Percentiles rank a stretch among this genome's conserved stretches.
phyloP scores from a whole-genome alignment of 1,140 invertebrate species.

The Dendrolimus kikuchii region DNA sequence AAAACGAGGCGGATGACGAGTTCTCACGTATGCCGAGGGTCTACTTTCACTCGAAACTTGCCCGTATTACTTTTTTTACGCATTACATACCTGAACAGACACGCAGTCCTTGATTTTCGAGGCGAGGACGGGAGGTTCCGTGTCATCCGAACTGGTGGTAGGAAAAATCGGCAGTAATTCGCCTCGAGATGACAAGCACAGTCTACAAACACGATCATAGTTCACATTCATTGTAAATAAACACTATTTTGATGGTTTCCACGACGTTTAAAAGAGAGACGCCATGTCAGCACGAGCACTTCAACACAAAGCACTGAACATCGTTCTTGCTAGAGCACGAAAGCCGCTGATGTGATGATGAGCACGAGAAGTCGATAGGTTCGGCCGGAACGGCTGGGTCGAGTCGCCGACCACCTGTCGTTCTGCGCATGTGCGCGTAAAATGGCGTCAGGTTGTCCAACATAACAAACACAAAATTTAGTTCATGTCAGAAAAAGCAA shows the following conservation, averaged over 20 bases:
- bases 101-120: slow-evolving; percentile 76
- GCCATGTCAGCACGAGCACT: slow-evolving; percentile 70
- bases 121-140: slow-evolving; percentile 68
- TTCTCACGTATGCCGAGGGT: slow-evolving; percentile 64
- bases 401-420: slow-evolving; percentile 69
- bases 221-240: slow-evolving; percentile 69
- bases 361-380: slow-evolving; percentile 68
- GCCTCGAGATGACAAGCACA: slow-evolving; percentile 74
- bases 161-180: slow-evolving; percentile 72
- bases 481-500: slow-evolving; percentile 27
- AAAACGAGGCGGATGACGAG: slow-evolving; percentile 66
- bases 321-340: slow-evolving; percentile 66
- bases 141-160: slow-evolving; percentile 72
- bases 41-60: slow-evolving; percentile 67
- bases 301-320: slow-evolving; percentile 69
- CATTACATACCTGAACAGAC: slow-evolving; percentile 74
- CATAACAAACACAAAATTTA: slow-evolving; percentile 33
- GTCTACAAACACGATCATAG: slow-evolving; percentile 74
- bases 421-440: slow-evolving; percentile 70
- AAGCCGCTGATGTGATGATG: slow-evolving; percentile 63
- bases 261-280: slow-evolving; percentile 57
- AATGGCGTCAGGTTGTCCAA: slow-evolving; percentile 51
- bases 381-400: slow-evolving; percentile 64
- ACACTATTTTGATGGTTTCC: slow-evolving; percentile 43
- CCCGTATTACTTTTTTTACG: slow-evolving; percentile 37